Conservation (phyloP, 2,113 vertebrate genomes). For the Alethe castanea region DNA sequence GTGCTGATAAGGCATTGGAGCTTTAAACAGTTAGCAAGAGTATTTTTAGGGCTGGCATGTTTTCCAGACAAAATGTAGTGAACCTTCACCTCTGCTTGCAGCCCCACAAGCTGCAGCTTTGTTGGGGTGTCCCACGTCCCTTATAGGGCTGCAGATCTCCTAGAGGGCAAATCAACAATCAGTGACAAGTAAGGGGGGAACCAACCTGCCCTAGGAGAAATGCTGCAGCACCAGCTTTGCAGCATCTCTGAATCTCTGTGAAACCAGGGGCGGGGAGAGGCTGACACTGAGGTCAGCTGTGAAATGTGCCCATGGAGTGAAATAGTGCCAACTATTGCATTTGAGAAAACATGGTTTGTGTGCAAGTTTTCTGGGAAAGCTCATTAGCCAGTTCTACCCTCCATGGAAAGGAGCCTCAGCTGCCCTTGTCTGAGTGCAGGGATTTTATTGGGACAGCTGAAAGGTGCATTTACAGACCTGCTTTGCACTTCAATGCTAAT, state of each 20-base stretch:
- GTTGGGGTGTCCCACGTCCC: rapidly evolving
- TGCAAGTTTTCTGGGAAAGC: not conserved
- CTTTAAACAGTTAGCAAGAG: not conserved
- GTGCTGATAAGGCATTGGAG: not conserved
- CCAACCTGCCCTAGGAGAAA: not conserved
- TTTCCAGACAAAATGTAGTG: not conserved
- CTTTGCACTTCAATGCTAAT: not conserved
- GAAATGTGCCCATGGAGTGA: not conserved
- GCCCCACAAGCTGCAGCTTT: not conserved
- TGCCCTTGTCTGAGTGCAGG: not conserved
- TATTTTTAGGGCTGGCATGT: not conserved
- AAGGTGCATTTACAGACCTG: not conserved
- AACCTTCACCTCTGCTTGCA: not conserved
- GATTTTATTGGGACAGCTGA: not conserved
- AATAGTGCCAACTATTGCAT: not conserved
- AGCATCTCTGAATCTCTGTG: not conserved
- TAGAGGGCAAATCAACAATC: not conserved
- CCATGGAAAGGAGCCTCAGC: not conserved
- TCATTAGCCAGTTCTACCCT: not conserved
- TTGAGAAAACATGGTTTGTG: not conserved
- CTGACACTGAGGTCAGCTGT: not conserved
- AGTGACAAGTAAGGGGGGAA: not conserved
- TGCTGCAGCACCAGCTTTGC: not conserved
- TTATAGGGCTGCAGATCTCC: not conserved
- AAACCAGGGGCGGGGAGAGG: not conserved